Evolutionary conservation across 2,888 invertebrate species (phyloP).

Genomic region (Eupithecia exiguata): DNA sequence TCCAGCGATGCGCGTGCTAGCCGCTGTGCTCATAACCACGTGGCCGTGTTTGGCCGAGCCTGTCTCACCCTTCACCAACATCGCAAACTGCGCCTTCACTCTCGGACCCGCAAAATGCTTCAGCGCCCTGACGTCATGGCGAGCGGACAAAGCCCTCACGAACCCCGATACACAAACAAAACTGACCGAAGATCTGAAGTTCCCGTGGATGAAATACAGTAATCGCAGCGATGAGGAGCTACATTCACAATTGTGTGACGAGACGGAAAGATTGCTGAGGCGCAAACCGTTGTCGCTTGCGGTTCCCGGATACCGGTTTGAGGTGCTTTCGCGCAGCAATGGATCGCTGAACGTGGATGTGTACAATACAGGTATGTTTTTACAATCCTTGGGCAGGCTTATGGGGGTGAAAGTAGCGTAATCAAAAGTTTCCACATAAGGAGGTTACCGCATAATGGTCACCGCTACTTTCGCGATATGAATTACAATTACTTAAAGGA

Average conservation of each 20-base stretch:
- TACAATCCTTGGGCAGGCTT: conserved; percentile 28
- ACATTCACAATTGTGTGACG: conserved; percentile 75
- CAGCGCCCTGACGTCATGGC: conserved; percentile 82
- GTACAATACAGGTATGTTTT: conserved; percentile 73
- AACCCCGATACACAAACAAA: conserved; percentile 47
- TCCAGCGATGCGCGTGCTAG: conserved; percentile 77
- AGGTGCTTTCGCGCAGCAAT: conserved; percentile 79
- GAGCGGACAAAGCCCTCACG: conserved; percentile 69
- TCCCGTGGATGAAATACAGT: conserved; percentile 73
- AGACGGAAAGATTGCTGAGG: conserved; percentile 79
- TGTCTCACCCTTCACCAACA: conserved; percentile 50
- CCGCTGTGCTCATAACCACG: conserved; percentile 66
- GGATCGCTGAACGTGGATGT: conserved; percentile 79
- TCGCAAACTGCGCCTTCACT: conserved; percentile 60
- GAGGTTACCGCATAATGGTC: background rate
- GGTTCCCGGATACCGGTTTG: conserved; percentile 78
- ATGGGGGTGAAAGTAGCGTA: conserved; percentile 4
- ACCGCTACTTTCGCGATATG: background rate
- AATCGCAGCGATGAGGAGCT: conserved; percentile 77
- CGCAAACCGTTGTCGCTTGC: conserved; percentile 78
- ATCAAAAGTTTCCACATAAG: background rate
- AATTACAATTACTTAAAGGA: background rate
- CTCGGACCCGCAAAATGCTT: conserved; percentile 81
- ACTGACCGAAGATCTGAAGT: conserved; percentile 63
- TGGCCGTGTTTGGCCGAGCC: conserved; percentile 57